These are phyloP conservation scores for Eptesicus fuscus DNA, from an alignment of 2,113 vertebrate species.

Conservation along the genomic window DNA sequence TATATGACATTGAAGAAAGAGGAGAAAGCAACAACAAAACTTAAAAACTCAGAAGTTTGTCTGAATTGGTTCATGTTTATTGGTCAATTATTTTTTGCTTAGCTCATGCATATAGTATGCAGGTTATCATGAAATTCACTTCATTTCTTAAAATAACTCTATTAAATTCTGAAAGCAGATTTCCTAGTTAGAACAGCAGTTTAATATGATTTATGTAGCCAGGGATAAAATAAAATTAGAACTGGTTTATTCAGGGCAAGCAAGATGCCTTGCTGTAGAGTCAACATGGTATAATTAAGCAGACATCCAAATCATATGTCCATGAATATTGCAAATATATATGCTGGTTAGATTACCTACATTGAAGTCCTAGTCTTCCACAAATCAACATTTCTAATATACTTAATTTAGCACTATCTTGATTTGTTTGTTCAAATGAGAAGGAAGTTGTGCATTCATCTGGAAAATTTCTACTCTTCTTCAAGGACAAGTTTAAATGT, in stretches of 20 bases:
- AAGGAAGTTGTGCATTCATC: slow-evolving; percentile 47
- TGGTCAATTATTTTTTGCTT: slow-evolving; percentile 17
- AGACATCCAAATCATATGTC: slow-evolving; percentile 42
- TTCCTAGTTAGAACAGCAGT: slow-evolving; percentile 51
- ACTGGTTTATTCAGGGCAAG: slow-evolving; percentile 58
- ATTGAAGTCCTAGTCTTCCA: slow-evolving; percentile 33
- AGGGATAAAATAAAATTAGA: slow-evolving; percentile 71
- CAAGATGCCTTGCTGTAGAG: slow-evolving; percentile 42
- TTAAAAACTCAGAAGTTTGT: neutral
- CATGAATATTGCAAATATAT: slow-evolving; percentile 59
- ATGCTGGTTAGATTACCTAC: slow-evolving; percentile 18
- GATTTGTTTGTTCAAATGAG: slow-evolving; percentile 58
- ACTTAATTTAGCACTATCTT: slow-evolving; percentile 55
- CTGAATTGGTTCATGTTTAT: neutral
- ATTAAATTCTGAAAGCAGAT: slow-evolving; percentile 56
- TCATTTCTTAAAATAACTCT: slow-evolving; percentile 61
- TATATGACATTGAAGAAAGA: neutral
- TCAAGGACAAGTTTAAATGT: slow-evolving; percentile 30
- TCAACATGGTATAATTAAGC: slow-evolving; percentile 60
- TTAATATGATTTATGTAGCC: slow-evolving; percentile 62
- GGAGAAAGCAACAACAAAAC: neutral
- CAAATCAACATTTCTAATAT: slow-evolving; percentile 40
- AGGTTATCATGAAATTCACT: slow-evolving; percentile 49
- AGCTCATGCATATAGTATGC: neutral
- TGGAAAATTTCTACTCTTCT: slow-evolving; percentile 40